Percentiles rank a stretch among this genome's conserved stretches.
These are phyloP conservation scores for Rhadina sibilatrix DNA, from an alignment of 2,113 vertebrate species.

Conservation along the genomic window DNA sequence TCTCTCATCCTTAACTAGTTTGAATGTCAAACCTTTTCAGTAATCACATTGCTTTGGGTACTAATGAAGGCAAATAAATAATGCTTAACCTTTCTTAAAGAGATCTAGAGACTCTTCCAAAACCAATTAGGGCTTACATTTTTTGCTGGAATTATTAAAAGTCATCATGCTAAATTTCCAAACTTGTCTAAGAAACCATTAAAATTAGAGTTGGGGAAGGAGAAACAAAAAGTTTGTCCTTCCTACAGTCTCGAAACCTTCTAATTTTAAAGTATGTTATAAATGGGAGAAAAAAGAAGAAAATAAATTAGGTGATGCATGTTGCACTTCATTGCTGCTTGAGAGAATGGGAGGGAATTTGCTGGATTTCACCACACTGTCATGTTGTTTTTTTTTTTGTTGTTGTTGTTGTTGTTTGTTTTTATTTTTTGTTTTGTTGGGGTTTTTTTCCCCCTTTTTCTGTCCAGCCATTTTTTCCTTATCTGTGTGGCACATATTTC, in stretches of 20 bases:
- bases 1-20: background rate
- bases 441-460: background rate
- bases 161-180: background rate
- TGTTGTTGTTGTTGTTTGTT: too few species aligned
- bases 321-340: background rate
- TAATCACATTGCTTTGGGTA: background rate
- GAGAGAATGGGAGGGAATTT: background rate
- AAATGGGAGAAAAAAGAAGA: background rate
- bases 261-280: background rate
- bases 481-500: background rate
- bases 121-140: background rate
- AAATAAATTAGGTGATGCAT: background rate
- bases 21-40: constrained; percentile 32
- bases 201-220: background rate
- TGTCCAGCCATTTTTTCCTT: background rate
- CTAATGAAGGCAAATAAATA: constrained; percentile 40
- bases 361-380: background rate
- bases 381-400: too few species aligned
- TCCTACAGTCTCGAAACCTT: background rate
- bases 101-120: background rate
- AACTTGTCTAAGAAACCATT: background rate
- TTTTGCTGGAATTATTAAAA: background rate
- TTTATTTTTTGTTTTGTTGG: too few species aligned
- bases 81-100: constrained; percentile 11
- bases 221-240: background rate